Percentiles rank a stretch among this genome's conserved stretches.
Evolutionary conservation across 2,113 vertebrate species (phyloP).

Genomic region (Eolophus roseicapilla): DNA sequence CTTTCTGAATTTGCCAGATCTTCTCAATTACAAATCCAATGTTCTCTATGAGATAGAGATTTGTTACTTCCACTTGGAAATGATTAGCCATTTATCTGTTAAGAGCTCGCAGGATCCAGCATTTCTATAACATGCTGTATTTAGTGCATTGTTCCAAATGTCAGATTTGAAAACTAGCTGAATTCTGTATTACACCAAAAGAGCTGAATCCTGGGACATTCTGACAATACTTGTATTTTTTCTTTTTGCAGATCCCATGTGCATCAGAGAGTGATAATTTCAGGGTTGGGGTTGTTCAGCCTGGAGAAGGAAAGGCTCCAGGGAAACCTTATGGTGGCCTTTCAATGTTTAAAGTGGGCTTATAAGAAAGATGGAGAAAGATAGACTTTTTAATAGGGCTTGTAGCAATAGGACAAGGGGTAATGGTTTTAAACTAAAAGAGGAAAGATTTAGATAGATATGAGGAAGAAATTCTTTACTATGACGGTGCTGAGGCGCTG

Average conservation of each 20-base stretch:
- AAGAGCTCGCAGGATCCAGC: neutral
- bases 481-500: accelerated
- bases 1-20: slow-evolving; percentile 21
- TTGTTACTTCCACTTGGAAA: slow-evolving; percentile 1
- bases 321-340: neutral
- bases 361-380: neutral
- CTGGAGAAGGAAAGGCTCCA: neutral
- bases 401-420: neutral
- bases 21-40: slow-evolving; percentile 1
- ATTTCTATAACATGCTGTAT: neutral
- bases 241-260: neutral
- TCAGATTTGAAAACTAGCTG: neutral
- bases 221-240: neutral
- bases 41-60: neutral
- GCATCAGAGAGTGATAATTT: neutral
- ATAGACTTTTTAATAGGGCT: neutral
- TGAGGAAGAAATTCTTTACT: neutral
- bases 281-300: neutral
- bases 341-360: neutral
- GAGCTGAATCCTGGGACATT: neutral
- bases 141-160: neutral
- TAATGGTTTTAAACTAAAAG: neutral
- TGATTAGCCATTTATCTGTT: slow-evolving; percentile 2
- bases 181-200: neutral
- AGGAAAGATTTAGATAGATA: neutral